Evolutionary conservation across 2,888 invertebrate species (phyloP).

Genomic region (Drosophila pegasa): DNA sequence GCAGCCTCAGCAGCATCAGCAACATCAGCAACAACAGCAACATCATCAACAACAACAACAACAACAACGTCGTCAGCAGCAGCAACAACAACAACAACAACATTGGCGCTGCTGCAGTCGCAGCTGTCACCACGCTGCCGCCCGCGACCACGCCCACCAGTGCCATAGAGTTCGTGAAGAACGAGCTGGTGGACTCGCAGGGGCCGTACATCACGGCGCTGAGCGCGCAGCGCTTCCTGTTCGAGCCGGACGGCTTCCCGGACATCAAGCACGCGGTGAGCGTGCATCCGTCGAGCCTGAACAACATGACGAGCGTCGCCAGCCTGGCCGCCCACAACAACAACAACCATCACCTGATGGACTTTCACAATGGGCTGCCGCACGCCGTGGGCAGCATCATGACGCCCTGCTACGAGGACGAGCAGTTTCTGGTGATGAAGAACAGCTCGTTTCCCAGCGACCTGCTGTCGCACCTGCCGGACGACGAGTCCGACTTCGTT

Average conservation of each 20-base stretch:
- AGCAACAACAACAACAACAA: constrained; percentile 16
- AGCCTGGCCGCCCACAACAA: constrained; percentile 58
- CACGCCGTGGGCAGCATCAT: constrained; percentile 63
- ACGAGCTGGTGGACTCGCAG: constrained; percentile 84
- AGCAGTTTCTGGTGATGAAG: constrained; percentile 81
- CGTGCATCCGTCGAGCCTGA: constrained; percentile 74
- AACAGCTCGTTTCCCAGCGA: constrained; percentile 82
- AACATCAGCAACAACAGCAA: constrained; percentile 1
- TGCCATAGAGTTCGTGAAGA: constrained; percentile 84
- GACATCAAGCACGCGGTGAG: constrained; percentile 83
- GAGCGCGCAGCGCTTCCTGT: constrained; percentile 84
- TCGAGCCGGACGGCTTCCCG: constrained; percentile 83
- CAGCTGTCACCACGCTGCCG: constrained; percentile 15
- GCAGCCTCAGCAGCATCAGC: constrained; percentile 20
- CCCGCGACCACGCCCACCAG: constrained; percentile 73
- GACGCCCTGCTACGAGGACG: constrained; percentile 82
- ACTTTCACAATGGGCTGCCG: constrained; percentile 64
- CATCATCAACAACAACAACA: constrained; percentile 16
- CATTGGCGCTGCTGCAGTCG: background rate
- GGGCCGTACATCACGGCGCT: constrained; percentile 84
- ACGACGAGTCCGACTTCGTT: constrained; percentile 83
- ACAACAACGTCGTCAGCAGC: constrained; percentile 3
- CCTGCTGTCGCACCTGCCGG: constrained; percentile 79
- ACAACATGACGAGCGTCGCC: constrained; percentile 67
- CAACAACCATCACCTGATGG: constrained; percentile 69